Conservation (phyloP, 2,888 invertebrate genomes). For the Electrophaes corylata region DNA sequence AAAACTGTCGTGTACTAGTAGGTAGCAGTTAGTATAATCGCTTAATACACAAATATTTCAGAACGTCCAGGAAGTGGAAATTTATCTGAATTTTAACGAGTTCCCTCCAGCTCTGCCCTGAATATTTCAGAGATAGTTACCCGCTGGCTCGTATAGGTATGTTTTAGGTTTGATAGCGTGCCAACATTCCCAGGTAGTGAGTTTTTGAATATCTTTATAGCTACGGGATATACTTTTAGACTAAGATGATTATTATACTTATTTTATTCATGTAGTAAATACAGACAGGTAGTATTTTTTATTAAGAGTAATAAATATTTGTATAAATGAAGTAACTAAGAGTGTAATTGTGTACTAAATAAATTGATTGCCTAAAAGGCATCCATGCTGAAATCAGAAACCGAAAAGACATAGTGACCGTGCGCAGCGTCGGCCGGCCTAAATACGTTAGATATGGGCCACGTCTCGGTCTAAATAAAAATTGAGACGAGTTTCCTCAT, state of each 20-base stretch:
- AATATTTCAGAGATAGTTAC: slow-evolving; percentile 40
- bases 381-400: slow-evolving; percentile 47
- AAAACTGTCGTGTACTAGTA: background rate
- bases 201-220: slow-evolving; percentile 25
- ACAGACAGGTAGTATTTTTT: background rate
- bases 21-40: background rate
- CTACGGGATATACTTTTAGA: slow-evolving; percentile 8
- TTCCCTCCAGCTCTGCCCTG: slow-evolving; percentile 24
- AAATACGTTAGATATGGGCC: slow-evolving; percentile 74
- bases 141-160: slow-evolving; percentile 20
- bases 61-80: slow-evolving; percentile 27
- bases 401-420: slow-evolving; percentile 43
- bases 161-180: slow-evolving; percentile 48
- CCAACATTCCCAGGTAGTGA: slow-evolving; percentile 50
- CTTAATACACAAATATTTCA: slow-evolving; percentile 6
- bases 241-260: background rate
- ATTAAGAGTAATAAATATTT: background rate
- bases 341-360: background rate
- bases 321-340: background rate
- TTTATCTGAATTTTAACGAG: slow-evolving; percentile 29
- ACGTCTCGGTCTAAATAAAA: slow-evolving; percentile 74
- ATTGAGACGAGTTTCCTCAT: slow-evolving; percentile 77
- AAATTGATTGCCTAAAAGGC: background rate
- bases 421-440: slow-evolving; percentile 52
- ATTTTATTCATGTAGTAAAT: background rate